A percentile compares a stretch with the other conserved stretches of the same genome.
These are phyloP conservation scores for Drosophila parthenogenetica DNA, from an alignment of 2,888 invertebrate species.

Conservation along the genomic window DNA sequence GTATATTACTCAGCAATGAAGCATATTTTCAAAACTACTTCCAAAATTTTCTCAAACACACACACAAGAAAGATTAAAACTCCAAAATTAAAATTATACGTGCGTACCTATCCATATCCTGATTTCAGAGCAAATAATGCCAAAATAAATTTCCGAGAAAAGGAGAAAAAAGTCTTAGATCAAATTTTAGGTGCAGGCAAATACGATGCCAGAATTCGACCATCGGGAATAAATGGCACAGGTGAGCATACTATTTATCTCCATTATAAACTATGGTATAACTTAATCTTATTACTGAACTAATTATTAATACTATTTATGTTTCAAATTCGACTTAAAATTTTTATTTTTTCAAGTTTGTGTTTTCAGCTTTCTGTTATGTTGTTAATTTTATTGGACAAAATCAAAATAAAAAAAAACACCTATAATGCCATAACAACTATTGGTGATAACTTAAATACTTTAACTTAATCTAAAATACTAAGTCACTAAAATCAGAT, in stretches of 20 bases:
- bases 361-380: slow-evolving; percentile 10
- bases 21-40: slow-evolving; percentile 63
- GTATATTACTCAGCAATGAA: slow-evolving; percentile 39
- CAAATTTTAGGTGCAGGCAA: slow-evolving; percentile 95
- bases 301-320: slow-evolving; percentile 14
- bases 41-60: slow-evolving; percentile 30
- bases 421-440: slow-evolving; percentile 29
- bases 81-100: slow-evolving; percentile 78
- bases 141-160: slow-evolving; percentile 96
- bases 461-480: slow-evolving; percentile 24
- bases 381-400: slow-evolving; percentile 21
- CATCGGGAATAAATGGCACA: slow-evolving; percentile 97
- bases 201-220: slow-evolving; percentile 96
- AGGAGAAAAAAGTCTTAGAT: slow-evolving; percentile 97
- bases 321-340: neutral
- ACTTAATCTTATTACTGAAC: slow-evolving; percentile 3
- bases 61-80: slow-evolving; percentile 22
- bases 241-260: slow-evolving; percentile 87
- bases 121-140: slow-evolving; percentile 90
- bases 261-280: neutral
- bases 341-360: slow-evolving; percentile 16
- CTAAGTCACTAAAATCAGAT: slow-evolving; percentile 38
- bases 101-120: slow-evolving; percentile 84
- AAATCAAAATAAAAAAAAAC: slow-evolving; percentile 22
- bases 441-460: slow-evolving; percentile 49